Percentiles rank a stretch among this genome's conserved stretches.
These are phyloP conservation scores for Dendronephthya gigantea DNA, from an alignment of 64 coral and sea anemone species.

Conservation along the genomic window DNA sequence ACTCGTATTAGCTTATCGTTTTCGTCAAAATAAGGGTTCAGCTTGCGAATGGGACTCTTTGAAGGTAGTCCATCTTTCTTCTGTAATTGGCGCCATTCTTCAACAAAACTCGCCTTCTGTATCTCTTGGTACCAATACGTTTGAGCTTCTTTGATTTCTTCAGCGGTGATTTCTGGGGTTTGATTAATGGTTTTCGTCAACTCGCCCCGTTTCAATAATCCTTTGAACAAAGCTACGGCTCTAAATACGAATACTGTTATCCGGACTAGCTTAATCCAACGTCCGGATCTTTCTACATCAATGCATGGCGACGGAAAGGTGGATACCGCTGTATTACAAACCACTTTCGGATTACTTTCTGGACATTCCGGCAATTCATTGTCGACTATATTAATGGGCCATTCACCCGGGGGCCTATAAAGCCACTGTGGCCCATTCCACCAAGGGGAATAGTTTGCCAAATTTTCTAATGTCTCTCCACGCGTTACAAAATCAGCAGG, in stretches of 20 bases:
- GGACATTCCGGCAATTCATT: neutral
- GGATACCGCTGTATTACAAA: neutral
- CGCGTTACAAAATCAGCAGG: neutral
- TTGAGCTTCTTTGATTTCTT: too few relatives aligned
- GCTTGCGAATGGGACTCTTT: neutral
- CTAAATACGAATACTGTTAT: neutral
- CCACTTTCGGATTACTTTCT: neutral
- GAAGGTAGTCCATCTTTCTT: neutral
- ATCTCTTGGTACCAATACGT: neutral
- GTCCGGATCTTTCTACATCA: neutral
- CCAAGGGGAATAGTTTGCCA: neutral
- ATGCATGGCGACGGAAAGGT: neutral
- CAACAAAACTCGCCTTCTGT: slow-evolving; percentile 17
- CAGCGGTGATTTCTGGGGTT: neutral
- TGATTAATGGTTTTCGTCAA: neutral
- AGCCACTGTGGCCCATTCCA: neutral
- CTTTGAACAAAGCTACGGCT: neutral
- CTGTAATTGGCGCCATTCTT: slow-evolving; percentile 16
- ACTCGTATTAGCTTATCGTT: slow-evolving; percentile 14
- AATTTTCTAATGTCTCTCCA: neutral
- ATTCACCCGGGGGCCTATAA: neutral
- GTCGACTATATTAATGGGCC: neutral
- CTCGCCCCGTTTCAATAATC: too few relatives aligned
- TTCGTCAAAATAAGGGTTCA: slow-evolving; percentile 25
- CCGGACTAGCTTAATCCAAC: neutral